These are phyloP conservation scores for Ophthalmolycus amberensis DNA, from an alignment of 2,113 vertebrate species.

Conservation along the genomic window DNA sequence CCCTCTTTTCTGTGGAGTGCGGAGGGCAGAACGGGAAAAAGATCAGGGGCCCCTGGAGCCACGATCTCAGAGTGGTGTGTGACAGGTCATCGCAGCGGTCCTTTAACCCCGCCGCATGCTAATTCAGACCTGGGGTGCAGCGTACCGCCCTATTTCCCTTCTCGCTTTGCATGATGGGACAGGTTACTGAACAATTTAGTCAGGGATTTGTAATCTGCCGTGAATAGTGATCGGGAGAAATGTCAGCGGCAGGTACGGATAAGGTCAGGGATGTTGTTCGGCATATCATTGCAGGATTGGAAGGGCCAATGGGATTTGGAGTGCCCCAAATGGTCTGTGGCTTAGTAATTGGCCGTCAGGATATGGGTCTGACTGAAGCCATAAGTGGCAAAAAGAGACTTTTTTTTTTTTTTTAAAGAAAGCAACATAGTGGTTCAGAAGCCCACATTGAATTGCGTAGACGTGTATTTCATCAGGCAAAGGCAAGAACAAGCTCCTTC, in stretches of 20 bases:
- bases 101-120: constrained; percentile 60
- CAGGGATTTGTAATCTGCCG: constrained; percentile 34
- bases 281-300: constrained; percentile 52
- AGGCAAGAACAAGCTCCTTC: constrained; percentile 19
- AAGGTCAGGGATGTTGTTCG: constrained; percentile 54
- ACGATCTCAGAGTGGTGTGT: constrained; percentile 47
- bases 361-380: constrained; percentile 35
- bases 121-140: constrained; percentile 56
- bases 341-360: constrained; percentile 64
- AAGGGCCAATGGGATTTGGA: constrained; percentile 55
- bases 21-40: constrained; percentile 37
- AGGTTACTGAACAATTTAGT: constrained; percentile 61
- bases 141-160: constrained; percentile 29
- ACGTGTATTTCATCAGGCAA: constrained; percentile 46
- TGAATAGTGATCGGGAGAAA: constrained; percentile 51
- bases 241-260: constrained; percentile 39
- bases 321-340: constrained; percentile 40
- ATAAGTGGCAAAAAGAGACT: constrained; percentile 22
- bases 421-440: constrained; percentile 3
- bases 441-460: neutral
- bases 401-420: neutral
- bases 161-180: constrained; percentile 48
- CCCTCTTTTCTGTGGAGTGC: constrained; percentile 50
- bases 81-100: constrained; percentile 65
- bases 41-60: constrained; percentile 62